These are phyloP conservation scores for Ficedula albicollis DNA, from an alignment of 2,797 vertebrate genomes.

Conservation along the genomic window DNA sequence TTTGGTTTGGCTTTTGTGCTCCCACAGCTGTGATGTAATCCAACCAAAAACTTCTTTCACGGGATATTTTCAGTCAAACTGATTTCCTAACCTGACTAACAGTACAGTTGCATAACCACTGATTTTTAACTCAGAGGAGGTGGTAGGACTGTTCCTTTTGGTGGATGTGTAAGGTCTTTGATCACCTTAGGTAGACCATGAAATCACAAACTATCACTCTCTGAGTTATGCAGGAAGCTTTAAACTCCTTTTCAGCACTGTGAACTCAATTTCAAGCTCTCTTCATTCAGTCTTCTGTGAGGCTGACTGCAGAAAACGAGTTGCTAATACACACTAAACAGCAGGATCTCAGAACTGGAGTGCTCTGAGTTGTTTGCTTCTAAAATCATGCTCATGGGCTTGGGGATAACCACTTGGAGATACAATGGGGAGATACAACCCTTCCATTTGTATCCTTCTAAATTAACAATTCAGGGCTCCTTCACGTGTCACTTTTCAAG, in stretches of 20 bases:
- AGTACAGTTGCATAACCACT: not conserved
- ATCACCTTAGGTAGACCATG: not conserved
- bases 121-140: not conserved
- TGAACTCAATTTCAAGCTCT: not conserved
- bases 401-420: not conserved
- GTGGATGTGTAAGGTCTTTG: not conserved
- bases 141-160: not conserved
- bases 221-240: not conserved
- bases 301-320: not conserved
- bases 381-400: not conserved
- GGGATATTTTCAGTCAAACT: not conserved
- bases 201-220: not conserved
- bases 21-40: not conserved
- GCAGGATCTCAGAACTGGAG: not conserved
- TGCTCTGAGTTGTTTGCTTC: not conserved
- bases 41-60: not conserved
- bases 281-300: not conserved
- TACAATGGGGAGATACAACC: not conserved
- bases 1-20: constrained; percentile 1
- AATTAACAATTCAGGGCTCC: not conserved
- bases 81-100: not conserved
- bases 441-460: not conserved
- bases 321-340: not conserved
- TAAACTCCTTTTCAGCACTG: not conserved
- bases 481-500: not conserved